Evolutionary conservation across 2,888 invertebrate genomes (phyloP), one percentile per base, ranked within the genome.

Genomic region (Branchinecta sandiegonensis): DNA sequence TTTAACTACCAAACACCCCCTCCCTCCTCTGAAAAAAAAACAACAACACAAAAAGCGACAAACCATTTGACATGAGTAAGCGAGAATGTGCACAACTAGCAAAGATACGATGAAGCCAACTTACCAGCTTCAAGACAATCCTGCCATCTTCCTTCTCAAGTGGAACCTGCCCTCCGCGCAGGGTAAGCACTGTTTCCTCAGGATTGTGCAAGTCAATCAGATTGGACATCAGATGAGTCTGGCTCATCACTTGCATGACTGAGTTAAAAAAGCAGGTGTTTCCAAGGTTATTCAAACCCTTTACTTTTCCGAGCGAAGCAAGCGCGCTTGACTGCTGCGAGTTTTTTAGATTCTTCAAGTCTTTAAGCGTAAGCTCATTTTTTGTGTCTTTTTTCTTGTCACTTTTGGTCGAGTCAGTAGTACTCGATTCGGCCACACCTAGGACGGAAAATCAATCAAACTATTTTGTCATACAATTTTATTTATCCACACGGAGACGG

Each of bases 211-310:
- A 48, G 65, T 74, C 73, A 46, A 74, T 69, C 46, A 73, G 64
- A 65, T 73, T 72, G 9, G 71, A 71, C 13, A 73, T 69, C 65
- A 70, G 69, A 66, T 72, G 72, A 23, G 73, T 73, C 65, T 90
- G 90, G 4, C 89, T 88, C 74, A 94, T 80, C 77, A 91, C 91
- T 80, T 96, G 96, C 81, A 96, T 84, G 10, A 95, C 94, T 46
- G 95, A 91, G 81, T 96, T 96, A 77, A 96, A 94, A 79, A 94
- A 96, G 77, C 96, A 96, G 0, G 96, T 96, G 77, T 96, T 96
- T 66, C 96, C 95, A 76, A 95, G 81, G 80, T 96, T 96, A 67
- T 83, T 83, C 64, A 96, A 80, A 0, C 96, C 96, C 80, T 73
- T 72, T 1, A 72, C 73, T 68, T 72, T 72, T 11, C 71, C 71